Conservation (phyloP, 2,888 invertebrate species). For the Rapana venosa region DNA sequence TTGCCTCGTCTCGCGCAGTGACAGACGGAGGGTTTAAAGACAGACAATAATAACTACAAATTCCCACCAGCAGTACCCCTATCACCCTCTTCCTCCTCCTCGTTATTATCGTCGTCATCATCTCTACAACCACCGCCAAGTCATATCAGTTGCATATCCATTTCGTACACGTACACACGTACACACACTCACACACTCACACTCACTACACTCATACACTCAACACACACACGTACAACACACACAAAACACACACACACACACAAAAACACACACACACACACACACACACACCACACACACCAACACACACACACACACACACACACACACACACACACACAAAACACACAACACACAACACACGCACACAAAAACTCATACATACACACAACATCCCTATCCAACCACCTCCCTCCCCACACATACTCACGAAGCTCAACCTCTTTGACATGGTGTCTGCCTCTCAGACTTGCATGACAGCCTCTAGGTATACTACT, state of each 20-base stretch:
- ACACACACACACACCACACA: not conserved
- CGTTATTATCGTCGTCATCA: no score
- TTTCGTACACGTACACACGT: not conserved
- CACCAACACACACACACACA: slow-evolving; percentile 2
- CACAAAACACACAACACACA: not conserved
- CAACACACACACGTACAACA: not conserved
- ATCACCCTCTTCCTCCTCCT: no score
- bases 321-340: slow-evolving; percentile 20
- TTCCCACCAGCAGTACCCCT: no score
- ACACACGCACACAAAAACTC: not conserved
- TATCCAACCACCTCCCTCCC: not conserved
- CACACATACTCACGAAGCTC: not conserved
- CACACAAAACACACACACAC: slow-evolving; percentile 17
- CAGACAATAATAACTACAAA: no score
- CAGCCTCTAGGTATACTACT: no score
- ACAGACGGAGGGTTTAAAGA: no score
- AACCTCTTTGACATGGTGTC: no score
- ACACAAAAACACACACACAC: not conserved
- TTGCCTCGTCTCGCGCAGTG: no score
- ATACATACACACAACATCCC: slow-evolving; percentile 16
- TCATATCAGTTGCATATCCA: no score
- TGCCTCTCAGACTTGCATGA: no score
- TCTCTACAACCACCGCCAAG: no score
- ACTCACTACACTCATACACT: not conserved
- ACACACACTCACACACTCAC: slow-evolving; percentile 6